Conservation (phyloP, 2,113 vertebrate genomes). For the Haplochromis vanheusdeni region DNA sequence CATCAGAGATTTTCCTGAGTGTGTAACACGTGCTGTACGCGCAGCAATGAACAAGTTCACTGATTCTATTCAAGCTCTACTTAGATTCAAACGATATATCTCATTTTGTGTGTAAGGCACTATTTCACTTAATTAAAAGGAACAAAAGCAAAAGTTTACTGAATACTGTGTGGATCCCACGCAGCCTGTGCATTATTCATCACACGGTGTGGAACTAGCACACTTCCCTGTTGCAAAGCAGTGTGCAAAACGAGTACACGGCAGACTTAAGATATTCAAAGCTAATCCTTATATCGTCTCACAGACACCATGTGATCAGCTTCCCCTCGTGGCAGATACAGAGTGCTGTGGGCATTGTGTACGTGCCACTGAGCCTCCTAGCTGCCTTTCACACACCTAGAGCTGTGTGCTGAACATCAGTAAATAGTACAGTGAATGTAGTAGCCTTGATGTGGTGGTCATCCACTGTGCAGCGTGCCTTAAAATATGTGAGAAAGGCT, state of each 20-base stretch:
- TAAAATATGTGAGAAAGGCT: not conserved
- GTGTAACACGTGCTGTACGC: not conserved
- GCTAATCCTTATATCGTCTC: constrained; percentile 52
- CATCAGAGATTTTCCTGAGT: not conserved
- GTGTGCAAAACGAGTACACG: constrained; percentile 40
- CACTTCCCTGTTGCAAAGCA: constrained; percentile 23
- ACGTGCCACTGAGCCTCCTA: constrained; percentile 7
- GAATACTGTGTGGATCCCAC: not conserved
- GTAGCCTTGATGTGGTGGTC: not conserved
- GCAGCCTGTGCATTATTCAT: constrained; percentile 22
- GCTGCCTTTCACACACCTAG: not conserved
- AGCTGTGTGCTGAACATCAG: not conserved
- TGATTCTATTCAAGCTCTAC: not conserved
- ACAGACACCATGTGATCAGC: constrained; percentile 48
- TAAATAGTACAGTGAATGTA: not conserved
- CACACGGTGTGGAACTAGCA: not conserved
- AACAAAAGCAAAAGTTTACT: not conserved
- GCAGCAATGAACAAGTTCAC: not conserved
- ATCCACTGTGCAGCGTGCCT: not conserved
- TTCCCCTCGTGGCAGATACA: constrained; percentile 33
- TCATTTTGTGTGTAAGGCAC: not conserved
- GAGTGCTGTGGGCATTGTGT: constrained; percentile 4
- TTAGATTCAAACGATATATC: not conserved
- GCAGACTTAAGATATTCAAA: constrained; percentile 37
- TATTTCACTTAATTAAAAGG: not conserved